A percentile compares a stretch with the other conserved stretches of the same genome.
Evolutionary conservation across 1,140 invertebrate genomes (phyloP).

Genomic region (Cotesia typhae): DNA sequence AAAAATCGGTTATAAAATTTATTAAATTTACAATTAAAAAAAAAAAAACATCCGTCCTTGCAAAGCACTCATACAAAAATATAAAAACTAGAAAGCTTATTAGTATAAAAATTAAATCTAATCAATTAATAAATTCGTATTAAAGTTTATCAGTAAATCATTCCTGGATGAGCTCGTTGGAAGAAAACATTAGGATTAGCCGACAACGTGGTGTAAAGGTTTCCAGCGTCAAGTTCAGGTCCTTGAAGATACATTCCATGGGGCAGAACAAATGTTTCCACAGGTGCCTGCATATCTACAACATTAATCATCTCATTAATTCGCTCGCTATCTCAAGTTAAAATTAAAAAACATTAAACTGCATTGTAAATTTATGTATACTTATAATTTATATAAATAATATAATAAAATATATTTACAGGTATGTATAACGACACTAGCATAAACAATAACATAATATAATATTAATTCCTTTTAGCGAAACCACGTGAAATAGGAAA

Average conservation of each 20-base stretch:
- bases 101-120: conserved; percentile 1
- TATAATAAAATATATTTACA: conserved; percentile 2
- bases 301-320: conserved; percentile 26
- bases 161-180: conserved; percentile 81
- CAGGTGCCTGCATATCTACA: conserved; percentile 58
- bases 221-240: conserved; percentile 74
- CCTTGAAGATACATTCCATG: conserved; percentile 74
- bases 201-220: conserved; percentile 82
- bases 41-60: background rate
- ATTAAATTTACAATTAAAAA: background rate
- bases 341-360: background rate
- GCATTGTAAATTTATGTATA: background rate
- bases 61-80: conserved; percentile 13
- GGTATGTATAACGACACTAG: background rate
- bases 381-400: background rate
- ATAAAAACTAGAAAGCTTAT: background rate
- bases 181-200: conserved; percentile 87
- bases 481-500: no score
- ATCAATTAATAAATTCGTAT: background rate
- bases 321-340: background rate
- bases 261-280: conserved; percentile 63
- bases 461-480: no score
- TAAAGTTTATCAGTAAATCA: conserved; percentile 76
- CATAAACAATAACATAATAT: background rate
- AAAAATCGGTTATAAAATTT: background rate